phyloP scores from a whole-genome alignment of 1,140 invertebrate genomes.

The Hylaeus volcanicus region DNA sequence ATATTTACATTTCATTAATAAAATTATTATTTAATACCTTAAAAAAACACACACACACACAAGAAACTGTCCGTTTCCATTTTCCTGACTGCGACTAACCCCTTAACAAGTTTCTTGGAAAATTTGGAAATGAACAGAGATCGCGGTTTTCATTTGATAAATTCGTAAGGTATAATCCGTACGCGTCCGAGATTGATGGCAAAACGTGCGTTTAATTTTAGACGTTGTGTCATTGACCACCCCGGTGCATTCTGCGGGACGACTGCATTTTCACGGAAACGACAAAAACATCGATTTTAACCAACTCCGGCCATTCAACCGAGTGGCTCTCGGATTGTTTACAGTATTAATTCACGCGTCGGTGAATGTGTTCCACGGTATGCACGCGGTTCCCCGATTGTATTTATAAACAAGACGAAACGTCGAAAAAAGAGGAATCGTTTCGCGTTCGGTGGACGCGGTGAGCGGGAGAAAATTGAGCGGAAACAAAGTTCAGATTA shows the following conservation, averaged over 20 bases:
- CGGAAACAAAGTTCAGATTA: conserved; percentile 3
- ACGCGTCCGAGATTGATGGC: background rate
- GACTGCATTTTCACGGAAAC: conserved; percentile 31
- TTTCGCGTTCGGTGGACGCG: background rate
- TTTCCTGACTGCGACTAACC: no score
- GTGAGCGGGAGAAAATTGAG: background rate
- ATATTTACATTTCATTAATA: no score
- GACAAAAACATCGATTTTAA: conserved; percentile 17
- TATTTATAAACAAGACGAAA: background rate
- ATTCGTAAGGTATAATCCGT: no score
- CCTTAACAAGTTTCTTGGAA: no score
- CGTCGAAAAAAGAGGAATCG: background rate
- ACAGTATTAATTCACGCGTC: background rate
- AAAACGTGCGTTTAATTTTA: conserved; percentile 41
- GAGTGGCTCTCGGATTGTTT: background rate
- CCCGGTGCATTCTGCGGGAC: conserved; percentile 1
- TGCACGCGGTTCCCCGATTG: background rate
- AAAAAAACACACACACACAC: no score
- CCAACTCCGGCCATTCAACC: conserved; percentile 34
- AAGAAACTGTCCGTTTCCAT: no score
- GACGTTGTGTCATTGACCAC: conserved; percentile 42
- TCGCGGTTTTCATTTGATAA: no score
- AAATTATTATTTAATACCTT: no score
- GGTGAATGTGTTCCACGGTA: background rate
- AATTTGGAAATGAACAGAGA: no score